Percentiles rank a stretch among this genome's conserved stretches.
Evolutionary conservation across 1,140 invertebrate genomes (phyloP).

Genomic region (Dendrolimus kikuchii): DNA sequence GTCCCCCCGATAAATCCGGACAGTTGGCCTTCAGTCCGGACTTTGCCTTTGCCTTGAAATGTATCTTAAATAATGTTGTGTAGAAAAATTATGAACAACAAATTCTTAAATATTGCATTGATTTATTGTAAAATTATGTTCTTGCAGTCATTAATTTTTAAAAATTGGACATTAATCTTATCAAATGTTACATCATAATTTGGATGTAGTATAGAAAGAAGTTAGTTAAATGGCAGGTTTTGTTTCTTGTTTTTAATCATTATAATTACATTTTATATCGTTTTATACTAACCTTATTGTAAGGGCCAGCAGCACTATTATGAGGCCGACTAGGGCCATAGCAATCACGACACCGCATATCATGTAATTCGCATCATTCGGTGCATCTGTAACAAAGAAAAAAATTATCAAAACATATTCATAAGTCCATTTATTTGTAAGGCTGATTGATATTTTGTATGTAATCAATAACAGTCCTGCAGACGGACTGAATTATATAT

Average conservation of each 20-base stretch:
- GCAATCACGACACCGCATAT: slow-evolving; percentile 85
- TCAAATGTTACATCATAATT: slow-evolving; percentile 2
- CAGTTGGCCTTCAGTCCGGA: no score
- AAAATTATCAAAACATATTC: background rate
- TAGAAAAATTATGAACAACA: no score
- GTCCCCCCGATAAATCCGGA: no score
- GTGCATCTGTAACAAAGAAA: slow-evolving; percentile 79
- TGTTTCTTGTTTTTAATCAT: background rate
- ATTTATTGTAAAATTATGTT: no score
- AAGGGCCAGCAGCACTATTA: slow-evolving; percentile 83
- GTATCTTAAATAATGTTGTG: no score
- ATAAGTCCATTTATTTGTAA: no score
- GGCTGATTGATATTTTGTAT: no score
- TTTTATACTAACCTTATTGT: slow-evolving; percentile 80
- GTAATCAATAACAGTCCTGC: no score
- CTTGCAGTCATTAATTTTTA: no score
- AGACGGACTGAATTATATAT: no score
- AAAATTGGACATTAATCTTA: background rate
- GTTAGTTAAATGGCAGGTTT: background rate
- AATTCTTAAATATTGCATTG: no score
- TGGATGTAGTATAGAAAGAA: slow-evolving; percentile 1
- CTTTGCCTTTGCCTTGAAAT: no score
- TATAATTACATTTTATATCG: background rate
- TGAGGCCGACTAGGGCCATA: slow-evolving; percentile 83
- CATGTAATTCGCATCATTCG: slow-evolving; percentile 84